Percentiles rank a stretch among this genome's conserved stretches.
Evolutionary conservation across 2,113 vertebrate species (phyloP).

Genomic region (Calidris pygmaea): DNA sequence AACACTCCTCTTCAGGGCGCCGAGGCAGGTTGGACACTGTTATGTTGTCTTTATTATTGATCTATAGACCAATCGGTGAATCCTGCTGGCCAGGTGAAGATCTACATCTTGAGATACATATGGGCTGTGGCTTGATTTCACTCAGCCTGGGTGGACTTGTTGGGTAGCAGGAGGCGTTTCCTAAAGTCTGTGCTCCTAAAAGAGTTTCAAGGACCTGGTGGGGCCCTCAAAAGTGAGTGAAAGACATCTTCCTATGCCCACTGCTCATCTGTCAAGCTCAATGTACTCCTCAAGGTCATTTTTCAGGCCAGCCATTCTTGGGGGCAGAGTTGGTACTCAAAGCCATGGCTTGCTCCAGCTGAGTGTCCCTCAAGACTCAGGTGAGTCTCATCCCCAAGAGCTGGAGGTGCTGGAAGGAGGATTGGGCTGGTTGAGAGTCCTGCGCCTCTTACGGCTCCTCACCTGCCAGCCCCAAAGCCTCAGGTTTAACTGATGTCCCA

Average conservation of each 20-base stretch:
- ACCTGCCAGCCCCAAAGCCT: not conserved
- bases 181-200: not conserved
- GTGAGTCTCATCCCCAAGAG: not conserved
- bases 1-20: not conserved
- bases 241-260: not conserved
- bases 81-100: not conserved
- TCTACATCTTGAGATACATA: too few species aligned
- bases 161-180: not conserved
- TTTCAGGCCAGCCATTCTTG: not conserved
- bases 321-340: not conserved
- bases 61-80: not conserved
- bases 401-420: not conserved
- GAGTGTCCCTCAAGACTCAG: rapidly evolving
- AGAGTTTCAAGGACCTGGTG: not conserved
- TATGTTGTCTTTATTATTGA: not conserved
- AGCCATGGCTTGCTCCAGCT: not conserved
- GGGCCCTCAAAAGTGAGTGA: too few species aligned
- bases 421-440: not conserved
- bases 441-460: not conserved
- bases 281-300: not conserved
- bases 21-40: not conserved
- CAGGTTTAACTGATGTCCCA: not conserved
- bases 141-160: not conserved
- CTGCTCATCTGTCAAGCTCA: not conserved
- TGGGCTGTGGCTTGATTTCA: not conserved